Evolutionary conservation across 2,113 vertebrate genomes (phyloP).

Genomic region (Arothron firmamentum): DNA sequence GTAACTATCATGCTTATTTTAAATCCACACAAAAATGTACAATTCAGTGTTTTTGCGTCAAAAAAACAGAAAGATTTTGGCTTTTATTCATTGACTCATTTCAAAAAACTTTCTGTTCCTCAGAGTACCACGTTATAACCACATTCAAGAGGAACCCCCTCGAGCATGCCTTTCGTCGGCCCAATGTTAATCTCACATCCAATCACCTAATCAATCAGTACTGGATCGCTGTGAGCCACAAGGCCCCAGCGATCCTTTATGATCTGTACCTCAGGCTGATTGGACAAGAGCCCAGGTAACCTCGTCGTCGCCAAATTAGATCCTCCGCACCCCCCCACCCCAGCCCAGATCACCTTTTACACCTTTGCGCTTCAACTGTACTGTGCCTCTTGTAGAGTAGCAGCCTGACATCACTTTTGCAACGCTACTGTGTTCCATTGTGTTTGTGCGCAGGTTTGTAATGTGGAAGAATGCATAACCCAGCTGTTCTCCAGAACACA

Average conservation of each 20-base stretch:
- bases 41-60: not conserved
- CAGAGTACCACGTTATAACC: constrained; percentile 99
- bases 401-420: constrained; percentile 28
- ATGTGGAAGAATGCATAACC: constrained; percentile 60
- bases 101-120: constrained; percentile 85
- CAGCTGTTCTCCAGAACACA: constrained; percentile 23
- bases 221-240: constrained; percentile 99
- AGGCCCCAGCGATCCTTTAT: constrained; percentile 98
- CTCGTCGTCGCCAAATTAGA: constrained; percentile 56
- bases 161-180: constrained; percentile 99
- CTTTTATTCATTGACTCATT: constrained; percentile 51
- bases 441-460: constrained; percentile 32
- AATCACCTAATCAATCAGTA: constrained; percentile 99
- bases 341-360: not conserved
- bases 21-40: no score
- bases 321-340: constrained; percentile 11
- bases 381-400: constrained; percentile 31
- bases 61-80: not conserved
- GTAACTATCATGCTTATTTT: no score
- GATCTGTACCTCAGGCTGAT: constrained; percentile 99
- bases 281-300: constrained; percentile 99
- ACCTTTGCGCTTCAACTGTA: constrained; percentile 11
- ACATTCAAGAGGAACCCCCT: constrained; percentile 99
- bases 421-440: constrained; percentile 29
- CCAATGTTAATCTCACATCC: constrained; percentile 99